Evolutionary conservation across 2,113 vertebrate species (phyloP).

Genomic region (Theristicus caerulescens): DNA sequence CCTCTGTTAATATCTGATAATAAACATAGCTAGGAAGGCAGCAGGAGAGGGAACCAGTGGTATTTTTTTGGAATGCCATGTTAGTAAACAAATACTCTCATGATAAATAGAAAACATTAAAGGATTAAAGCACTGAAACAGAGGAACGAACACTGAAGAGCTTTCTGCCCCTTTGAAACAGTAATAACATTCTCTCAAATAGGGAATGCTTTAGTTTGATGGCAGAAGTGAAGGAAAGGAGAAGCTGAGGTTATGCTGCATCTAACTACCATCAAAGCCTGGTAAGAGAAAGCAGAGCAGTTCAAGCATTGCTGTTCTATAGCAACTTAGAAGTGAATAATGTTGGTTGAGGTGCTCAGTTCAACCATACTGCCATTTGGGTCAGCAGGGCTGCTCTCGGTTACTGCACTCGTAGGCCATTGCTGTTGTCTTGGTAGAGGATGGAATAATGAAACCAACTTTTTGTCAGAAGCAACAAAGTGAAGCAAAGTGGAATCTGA

Average conservation of each 20-base stretch:
- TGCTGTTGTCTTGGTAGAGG: background rate
- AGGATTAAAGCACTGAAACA: background rate
- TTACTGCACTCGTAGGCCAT: rapidly evolving
- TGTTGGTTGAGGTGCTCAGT: background rate
- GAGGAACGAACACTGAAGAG: background rate
- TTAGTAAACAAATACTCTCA: background rate
- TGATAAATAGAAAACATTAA: background rate
- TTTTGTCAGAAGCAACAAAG: background rate
- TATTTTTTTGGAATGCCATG: background rate
- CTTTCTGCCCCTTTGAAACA: background rate
- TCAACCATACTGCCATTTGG: rapidly evolving
- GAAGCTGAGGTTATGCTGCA: background rate
- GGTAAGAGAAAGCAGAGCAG: background rate
- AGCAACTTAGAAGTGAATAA: background rate
- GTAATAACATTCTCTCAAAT: background rate
- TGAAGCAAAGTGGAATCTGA: background rate
- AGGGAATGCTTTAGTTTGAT: background rate
- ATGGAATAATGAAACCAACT: background rate
- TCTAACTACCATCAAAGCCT: background rate
- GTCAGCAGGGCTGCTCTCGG: background rate
- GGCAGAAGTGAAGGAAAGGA: background rate
- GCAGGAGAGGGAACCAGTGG: background rate
- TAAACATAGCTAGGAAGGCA: background rate
- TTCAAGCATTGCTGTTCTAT: background rate
- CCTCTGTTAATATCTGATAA: background rate